A percentile compares a stretch with the other conserved stretches of the same genome.
These are phyloP conservation scores for Agriopis leucophaearia DNA, from an alignment of 2,888 invertebrate genomes.

Conservation along the genomic window DNA sequence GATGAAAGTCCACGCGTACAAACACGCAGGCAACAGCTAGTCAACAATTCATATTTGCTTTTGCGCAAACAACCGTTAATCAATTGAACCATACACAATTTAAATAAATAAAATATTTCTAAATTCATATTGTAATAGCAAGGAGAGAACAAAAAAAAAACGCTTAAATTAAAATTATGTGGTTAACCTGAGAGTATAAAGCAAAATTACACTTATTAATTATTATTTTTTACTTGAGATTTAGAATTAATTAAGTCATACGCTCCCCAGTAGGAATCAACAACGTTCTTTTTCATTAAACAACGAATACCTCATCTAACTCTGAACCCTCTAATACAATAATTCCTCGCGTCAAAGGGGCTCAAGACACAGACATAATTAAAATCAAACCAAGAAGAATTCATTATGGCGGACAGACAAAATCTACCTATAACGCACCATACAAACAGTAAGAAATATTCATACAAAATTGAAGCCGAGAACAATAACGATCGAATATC, in stretches of 20 bases:
- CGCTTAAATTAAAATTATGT: too few relatives aligned
- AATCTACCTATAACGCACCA: conserved; percentile 47
- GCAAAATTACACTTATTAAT: neutral
- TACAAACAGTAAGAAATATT: conserved; percentile 14
- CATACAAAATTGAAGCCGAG: too few relatives aligned
- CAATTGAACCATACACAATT: too few relatives aligned
- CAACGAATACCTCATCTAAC: conserved; percentile 40
- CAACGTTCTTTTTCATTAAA: conserved; percentile 35
- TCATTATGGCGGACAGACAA: conserved; percentile 56
- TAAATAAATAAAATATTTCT: too few relatives aligned
- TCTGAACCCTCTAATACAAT: conserved; percentile 35
- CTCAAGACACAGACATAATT: conserved; percentile 51
- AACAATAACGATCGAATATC: too few relatives aligned
- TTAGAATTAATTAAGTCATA: conserved; percentile 29
- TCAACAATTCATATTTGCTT: too few relatives aligned
- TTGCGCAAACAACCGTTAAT: too few relatives aligned
- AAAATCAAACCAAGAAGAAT: conserved; percentile 59
- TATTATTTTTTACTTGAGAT: conserved; percentile 1
- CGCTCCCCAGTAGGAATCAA: neutral
- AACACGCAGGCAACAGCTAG: too few relatives aligned
- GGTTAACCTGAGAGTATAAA: too few relatives aligned
- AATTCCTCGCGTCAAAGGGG: conserved; percentile 42
- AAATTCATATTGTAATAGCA: too few relatives aligned
- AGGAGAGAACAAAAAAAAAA: too few relatives aligned
- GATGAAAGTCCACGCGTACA: too few relatives aligned